These are phyloP conservation scores for Eupithecia subumbrata DNA, from an alignment of 2,888 invertebrate genomes.

Conservation along the genomic window DNA sequence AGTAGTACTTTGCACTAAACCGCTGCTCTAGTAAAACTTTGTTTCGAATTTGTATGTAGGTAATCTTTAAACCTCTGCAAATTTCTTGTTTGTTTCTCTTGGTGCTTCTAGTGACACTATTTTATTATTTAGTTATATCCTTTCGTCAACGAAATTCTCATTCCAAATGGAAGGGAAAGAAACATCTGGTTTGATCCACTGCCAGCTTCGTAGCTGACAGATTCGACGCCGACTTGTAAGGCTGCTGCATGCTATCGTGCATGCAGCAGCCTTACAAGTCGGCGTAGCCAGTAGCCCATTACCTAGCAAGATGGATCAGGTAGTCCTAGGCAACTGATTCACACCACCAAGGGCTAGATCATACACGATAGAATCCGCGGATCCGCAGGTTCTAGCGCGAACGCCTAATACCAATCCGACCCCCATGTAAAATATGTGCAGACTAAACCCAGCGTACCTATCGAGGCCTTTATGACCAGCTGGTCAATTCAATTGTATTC, in stretches of 20 bases:
- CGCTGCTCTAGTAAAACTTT: background rate
- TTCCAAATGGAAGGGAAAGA: background rate
- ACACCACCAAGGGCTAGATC: background rate
- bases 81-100: background rate
- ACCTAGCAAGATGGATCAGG: background rate
- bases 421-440: background rate
- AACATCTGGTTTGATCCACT: background rate
- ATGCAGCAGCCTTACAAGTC: background rate
- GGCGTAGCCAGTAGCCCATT: background rate
- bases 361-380: background rate
- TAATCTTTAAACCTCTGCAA: background rate
- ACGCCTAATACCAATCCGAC: background rate
- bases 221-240: no score
- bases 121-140: background rate
- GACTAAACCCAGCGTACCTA: background rate
- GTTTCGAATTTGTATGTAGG: background rate
- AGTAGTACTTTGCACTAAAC: background rate
- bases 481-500: background rate
- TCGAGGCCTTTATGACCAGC: background rate
- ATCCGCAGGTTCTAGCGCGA: background rate
- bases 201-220: no score
- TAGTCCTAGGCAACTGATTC: background rate
- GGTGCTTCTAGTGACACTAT: background rate
- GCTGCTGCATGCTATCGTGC: no score
- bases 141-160: background rate